Evolutionary conservation across 2,113 vertebrate genomes (phyloP), one percentile per base, ranked within the genome.

Genomic region (Menura novaehollandiae): DNA sequence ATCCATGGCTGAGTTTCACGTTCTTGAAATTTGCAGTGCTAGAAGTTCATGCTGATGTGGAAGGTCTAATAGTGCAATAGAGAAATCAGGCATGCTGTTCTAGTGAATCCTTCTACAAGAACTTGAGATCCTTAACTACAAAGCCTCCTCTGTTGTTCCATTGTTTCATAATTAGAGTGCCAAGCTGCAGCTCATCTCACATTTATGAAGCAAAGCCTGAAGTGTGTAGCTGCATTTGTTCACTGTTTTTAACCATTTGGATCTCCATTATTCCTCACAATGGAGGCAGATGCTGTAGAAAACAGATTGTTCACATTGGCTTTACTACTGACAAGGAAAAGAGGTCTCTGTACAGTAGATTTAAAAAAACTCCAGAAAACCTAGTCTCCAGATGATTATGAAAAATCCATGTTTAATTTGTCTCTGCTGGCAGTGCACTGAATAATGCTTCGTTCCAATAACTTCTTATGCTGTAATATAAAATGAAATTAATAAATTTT

Each of bases 231-330:
- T 1, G 1, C 33, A 85, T 58, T 86, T 95, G 37, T 81, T 56
- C 53, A 41, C 15, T 78, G 68, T 85, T 94, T 91, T 77, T 69
- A 87, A 79, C 56, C 47, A 89, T 37, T 59, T 84, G 43, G 53
- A 63, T 90, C 67, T 96, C 88, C 32, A 77, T 93, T 90, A 78
- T 59, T 84, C 64, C 41, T 67, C 88, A 94, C 55, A 93, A 86
- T 62, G 88, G 68, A 80, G 51, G 37, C 71, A 90, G 69, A 89
- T 85, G 74, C 37, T 81, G 30, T 64, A 67, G 15, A 62, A 46
- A 85, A 83, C 41, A 35, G 24, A 43, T 66, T 52, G 19, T 74
- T 75, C 80, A 75, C 52, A 37, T 60, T 35, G 56, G 30, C n/a
- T 83, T 80, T 55, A 37, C 30, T 81, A 33, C 11, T 33, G n/a